phyloP scores from a whole-genome alignment of 2,113 vertebrate species.

The Spilogale gracilis region DNA sequence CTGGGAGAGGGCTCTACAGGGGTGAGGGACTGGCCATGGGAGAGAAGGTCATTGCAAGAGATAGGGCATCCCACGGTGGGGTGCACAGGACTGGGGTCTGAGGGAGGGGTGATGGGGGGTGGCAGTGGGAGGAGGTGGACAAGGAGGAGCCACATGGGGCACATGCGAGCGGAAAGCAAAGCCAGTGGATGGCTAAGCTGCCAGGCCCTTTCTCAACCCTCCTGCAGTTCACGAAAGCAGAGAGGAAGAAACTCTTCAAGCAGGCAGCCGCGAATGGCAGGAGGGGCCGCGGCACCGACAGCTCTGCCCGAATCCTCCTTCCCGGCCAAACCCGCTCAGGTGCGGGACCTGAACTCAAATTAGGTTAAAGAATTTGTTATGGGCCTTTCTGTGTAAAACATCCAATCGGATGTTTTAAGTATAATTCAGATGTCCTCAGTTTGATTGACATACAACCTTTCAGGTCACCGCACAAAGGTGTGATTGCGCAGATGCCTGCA shows the following conservation, averaged over 20 bases:
- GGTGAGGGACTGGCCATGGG: not conserved
- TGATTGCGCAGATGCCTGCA: not conserved
- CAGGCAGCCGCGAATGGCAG: not conserved
- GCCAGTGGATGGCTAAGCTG: fast-evolving
- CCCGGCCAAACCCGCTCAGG: fast-evolving
- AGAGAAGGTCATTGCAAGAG: not conserved
- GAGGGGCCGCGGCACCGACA: fast-evolving
- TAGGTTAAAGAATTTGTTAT: not conserved
- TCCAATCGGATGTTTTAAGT: not conserved
- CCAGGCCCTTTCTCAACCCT: not conserved
- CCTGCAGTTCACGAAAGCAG: not conserved
- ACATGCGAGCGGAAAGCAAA: not conserved
- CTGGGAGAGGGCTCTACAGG: not conserved
- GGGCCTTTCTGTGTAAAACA: not conserved
- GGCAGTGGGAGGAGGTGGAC: not conserved
- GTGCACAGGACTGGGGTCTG: fast-evolving
- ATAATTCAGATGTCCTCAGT: not conserved
- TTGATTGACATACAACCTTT: not conserved
- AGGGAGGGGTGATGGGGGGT: fast-evolving
- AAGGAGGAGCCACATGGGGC: not conserved
- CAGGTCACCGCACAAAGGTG: not conserved
- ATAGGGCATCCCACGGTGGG: fast-evolving
- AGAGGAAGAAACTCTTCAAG: not conserved
- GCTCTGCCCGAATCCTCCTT: not conserved
- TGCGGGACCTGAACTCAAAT: not conserved